Evolutionary conservation across 2,797 vertebrate species (phyloP), one percentile per base, ranked within the genome.

Genomic region (Amblyopsis hoosieri): DNA sequence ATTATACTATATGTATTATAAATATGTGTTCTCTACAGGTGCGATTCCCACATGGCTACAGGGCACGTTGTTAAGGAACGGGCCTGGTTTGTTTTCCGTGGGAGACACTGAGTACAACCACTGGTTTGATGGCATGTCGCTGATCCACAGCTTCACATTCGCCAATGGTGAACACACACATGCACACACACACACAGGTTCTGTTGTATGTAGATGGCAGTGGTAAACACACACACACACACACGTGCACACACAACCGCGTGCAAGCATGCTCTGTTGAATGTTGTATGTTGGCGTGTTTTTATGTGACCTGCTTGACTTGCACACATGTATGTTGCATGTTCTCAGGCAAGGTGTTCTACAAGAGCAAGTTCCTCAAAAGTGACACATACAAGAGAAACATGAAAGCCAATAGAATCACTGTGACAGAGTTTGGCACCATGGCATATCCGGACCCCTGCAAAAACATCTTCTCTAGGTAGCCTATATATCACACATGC

Each of bases 401-500:
- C 58, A 72, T 89, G 0, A 85, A 90, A 60, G 95, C 96, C 1
- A 92, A 97, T 75, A 90, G 91, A 68, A 98, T 99, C 0, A 87
- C 97, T 12, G 95, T 99, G 61, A 95, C 96, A 0, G 97, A 98
- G 87, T 99, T 99, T 72, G 97, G 97, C 51, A 98, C 97, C 0
- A 96, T 98, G 95, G 90, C 91, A 69, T 95, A 97, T 58, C 96
- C 96, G 0, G 97, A 99, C 78, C 96, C 97, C 29, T 97, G 95
- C 92, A 95, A 96, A 80, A 98, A 95, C 81, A 94, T 99, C 63
- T 99, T 99, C 77, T 85, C 95, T 82, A 96, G 94, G 97, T 98
- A 94, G 19, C 19, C 19, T 23, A 23, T 23, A 23, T 23, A 23
- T 23, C 19, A 23, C 19, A 23, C 19, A 23, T 23, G 19, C 19